phyloP scores from a whole-genome alignment of 2,888 invertebrate species.

The Euspilapteryx auroguttella region DNA sequence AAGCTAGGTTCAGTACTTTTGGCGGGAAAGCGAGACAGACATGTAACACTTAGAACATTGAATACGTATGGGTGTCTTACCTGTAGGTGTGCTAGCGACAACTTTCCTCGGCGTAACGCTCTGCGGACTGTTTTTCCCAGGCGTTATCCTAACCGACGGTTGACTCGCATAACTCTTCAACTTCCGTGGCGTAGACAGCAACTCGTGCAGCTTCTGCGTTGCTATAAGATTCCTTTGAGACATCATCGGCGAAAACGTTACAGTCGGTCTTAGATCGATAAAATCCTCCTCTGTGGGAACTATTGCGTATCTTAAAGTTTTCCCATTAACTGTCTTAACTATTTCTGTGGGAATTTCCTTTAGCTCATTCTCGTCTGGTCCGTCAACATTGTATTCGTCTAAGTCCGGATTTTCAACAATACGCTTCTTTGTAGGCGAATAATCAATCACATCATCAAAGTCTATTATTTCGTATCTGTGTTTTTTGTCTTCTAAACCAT shows the following conservation, averaged over 20 bases:
- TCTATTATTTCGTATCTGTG: conserved; percentile 62
- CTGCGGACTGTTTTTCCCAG: conserved; percentile 29
- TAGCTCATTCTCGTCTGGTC: conserved; percentile 47
- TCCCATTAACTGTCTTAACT: conserved; percentile 67
- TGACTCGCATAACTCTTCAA: conserved; percentile 49
- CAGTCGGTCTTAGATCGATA: conserved; percentile 20
- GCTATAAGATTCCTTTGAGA: conserved; percentile 67
- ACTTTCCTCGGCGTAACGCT: conserved; percentile 27
- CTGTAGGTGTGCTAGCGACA: conserved; percentile 41
- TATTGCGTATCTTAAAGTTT: conserved; percentile 59
- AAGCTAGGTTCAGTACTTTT: no score
- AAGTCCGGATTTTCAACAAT: conserved; percentile 43
- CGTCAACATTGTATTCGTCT: conserved; percentile 59
- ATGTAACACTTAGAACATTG: no score
- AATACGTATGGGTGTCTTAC: no score
- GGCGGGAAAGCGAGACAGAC: no score
- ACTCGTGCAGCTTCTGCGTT: conserved; percentile 75
- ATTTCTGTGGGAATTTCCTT: conserved; percentile 61
- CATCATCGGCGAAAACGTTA: conserved; percentile 44
- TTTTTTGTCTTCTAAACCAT: conserved; percentile 33
- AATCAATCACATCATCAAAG: conserved; percentile 32
- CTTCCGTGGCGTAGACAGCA: conserved; percentile 73
- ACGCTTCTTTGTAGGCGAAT: conserved; percentile 51
- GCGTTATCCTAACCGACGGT: conserved; percentile 47
- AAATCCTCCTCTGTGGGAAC: conserved; percentile 60